Percentiles rank a stretch among this genome's conserved stretches.
phyloP scores from a whole-genome alignment of 2,113 vertebrate genomes.

The Colistium nudipinnis region DNA sequence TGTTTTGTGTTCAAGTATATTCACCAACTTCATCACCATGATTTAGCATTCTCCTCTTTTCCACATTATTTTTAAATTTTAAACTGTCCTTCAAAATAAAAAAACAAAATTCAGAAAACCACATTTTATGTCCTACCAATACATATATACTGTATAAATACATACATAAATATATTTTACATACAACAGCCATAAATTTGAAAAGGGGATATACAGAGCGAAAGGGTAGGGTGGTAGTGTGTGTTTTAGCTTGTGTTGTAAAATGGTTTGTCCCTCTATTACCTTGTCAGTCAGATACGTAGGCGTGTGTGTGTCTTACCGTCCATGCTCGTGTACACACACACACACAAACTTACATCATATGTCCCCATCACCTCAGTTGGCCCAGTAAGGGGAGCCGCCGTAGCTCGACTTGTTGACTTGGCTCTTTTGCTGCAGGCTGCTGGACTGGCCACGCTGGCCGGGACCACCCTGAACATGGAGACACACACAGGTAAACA shows the following conservation, averaged over 20 bases:
- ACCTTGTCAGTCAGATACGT: constrained; percentile 55
- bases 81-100: constrained; percentile 84
- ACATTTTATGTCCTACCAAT: constrained; percentile 86
- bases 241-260: constrained; percentile 77
- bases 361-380: constrained; percentile 79
- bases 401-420: constrained; percentile 97
- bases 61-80: constrained; percentile 74
- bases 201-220: constrained; percentile 84
- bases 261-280: constrained; percentile 71
- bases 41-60: constrained; percentile 75
- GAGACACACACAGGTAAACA: not conserved
- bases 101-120: constrained; percentile 83
- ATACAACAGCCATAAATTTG: constrained; percentile 87
- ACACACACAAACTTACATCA: constrained; percentile 1
- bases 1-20: constrained; percentile 84
- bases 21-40: constrained; percentile 77
- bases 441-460: constrained; percentile 94
- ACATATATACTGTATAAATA: constrained; percentile 90
- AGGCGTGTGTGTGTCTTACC: constrained; percentile 44
- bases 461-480: constrained; percentile 86
- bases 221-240: constrained; percentile 75
- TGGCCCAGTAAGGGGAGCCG: constrained; percentile 97
- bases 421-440: constrained; percentile 98
- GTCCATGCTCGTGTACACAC: constrained; percentile 15
- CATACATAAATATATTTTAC: constrained; percentile 89